Evolutionary conservation across 2,797 vertebrate species (phyloP).

Genomic region (Sebastes iracundus): DNA sequence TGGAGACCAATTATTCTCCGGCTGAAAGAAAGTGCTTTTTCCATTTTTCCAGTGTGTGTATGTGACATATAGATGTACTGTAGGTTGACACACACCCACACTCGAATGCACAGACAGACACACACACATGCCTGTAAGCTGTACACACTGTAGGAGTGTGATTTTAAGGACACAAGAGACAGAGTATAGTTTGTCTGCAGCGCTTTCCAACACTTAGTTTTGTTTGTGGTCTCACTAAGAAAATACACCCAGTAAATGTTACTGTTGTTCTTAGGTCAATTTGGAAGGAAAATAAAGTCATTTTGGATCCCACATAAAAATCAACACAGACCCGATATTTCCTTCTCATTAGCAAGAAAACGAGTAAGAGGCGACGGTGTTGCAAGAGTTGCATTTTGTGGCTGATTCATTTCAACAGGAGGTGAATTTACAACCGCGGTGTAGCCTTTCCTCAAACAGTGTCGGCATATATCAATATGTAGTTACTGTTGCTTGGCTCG

Average conservation of each 20-base stretch:
- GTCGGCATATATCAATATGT: conserved; percentile 54
- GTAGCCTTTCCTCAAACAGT: conserved; percentile 37
- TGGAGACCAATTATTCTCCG: conserved; percentile 74
- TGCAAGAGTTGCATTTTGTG: conserved; percentile 51
- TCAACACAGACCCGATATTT: conserved; percentile 59
- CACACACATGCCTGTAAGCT: background rate
- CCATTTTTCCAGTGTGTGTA: conserved; percentile 47
- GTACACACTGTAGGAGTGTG: background rate
- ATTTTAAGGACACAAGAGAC: conserved; percentile 34
- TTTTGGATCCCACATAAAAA: conserved; percentile 67
- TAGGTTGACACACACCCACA: conserved; percentile 27
- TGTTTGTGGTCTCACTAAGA: conserved; percentile 66
- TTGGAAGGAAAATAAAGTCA: conserved; percentile 68
- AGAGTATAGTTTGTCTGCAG: conserved; percentile 47
- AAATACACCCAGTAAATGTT: conserved; percentile 60
- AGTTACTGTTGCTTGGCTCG: conserved; percentile 49
- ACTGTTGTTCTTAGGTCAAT: conserved; percentile 68
- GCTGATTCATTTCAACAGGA: conserved; percentile 61
- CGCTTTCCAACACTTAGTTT: conserved; percentile 61
- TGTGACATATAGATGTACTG: conserved; percentile 49
- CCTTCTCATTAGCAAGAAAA: conserved; percentile 66
- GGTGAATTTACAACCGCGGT: conserved; percentile 51
- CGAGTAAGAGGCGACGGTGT: conserved; percentile 30
- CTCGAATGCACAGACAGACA: conserved; percentile 6
- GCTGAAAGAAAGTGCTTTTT: conserved; percentile 61